Conservation (phyloP, 2,888 invertebrate species). For the Phyto melanocephala region DNA sequence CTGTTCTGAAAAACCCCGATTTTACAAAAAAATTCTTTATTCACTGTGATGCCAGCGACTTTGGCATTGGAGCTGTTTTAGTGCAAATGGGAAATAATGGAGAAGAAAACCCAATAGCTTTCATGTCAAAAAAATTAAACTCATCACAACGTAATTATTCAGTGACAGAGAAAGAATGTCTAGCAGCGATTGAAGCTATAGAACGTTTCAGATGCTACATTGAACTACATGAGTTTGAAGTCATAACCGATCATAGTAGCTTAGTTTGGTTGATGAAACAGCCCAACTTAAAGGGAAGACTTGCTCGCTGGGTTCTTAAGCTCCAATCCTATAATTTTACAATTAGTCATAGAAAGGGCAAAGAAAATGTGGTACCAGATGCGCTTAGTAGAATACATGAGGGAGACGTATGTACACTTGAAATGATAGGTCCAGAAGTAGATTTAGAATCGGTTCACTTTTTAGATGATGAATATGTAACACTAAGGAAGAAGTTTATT, state of each 20-base stretch:
- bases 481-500: background rate
- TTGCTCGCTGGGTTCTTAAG: constrained; percentile 14
- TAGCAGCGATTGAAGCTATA: constrained; percentile 28
- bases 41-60: constrained; percentile 24
- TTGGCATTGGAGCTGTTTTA: constrained; percentile 31
- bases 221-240: constrained; percentile 19
- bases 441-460: constrained; percentile 3
- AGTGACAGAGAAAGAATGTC: background rate
- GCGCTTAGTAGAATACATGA: constrained; percentile 3
- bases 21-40: constrained; percentile 19
- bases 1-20: constrained; percentile 17
- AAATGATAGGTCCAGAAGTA: constrained; percentile 6
- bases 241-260: constrained; percentile 1
- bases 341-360: constrained; percentile 15
- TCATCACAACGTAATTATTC: constrained; percentile 22
- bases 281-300: background rate
- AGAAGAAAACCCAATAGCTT: constrained; percentile 2
- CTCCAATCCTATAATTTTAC: background rate
- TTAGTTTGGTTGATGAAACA: constrained; percentile 19
- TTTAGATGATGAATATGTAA: background rate
- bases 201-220: constrained; percentile 57
- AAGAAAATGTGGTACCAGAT: constrained; percentile 17
- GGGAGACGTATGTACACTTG: constrained; percentile 4
- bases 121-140: constrained; percentile 1
- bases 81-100: constrained; percentile 1